These are phyloP conservation scores for Stictonetta naevosa DNA, from an alignment of 2,113 vertebrate genomes.

Conservation along the genomic window DNA sequence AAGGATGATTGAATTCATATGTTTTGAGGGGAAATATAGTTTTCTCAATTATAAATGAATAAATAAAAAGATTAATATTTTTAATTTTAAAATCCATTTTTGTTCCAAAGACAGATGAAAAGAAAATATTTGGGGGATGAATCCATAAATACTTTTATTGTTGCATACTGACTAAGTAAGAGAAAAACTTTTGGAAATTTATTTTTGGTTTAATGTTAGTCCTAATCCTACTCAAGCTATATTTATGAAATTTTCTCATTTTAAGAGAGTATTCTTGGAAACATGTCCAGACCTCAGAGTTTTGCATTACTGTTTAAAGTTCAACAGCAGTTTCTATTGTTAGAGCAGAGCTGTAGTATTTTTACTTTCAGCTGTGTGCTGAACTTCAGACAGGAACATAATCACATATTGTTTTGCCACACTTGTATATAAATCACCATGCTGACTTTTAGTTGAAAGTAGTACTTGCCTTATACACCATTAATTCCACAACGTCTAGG, in stretches of 20 bases:
- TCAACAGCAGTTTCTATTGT: neutral
- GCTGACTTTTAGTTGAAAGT: neutral
- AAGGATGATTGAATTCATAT: neutral
- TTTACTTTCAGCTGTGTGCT: neutral
- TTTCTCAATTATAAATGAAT: neutral
- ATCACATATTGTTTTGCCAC: neutral
- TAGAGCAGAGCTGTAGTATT: neutral
- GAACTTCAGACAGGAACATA: neutral
- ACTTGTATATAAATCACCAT: neutral
- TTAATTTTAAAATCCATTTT: neutral
- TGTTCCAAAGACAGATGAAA: neutral
- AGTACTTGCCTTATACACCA: neutral
- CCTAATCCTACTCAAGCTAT: neutral
- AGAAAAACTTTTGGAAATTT: neutral
- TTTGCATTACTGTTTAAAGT: neutral
- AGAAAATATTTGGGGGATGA: neutral
- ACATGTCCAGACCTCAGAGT: neutral
- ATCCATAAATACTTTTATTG: neutral
- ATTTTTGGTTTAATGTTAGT: neutral
- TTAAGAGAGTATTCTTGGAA: neutral
- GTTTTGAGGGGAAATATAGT: neutral
- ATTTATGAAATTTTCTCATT: neutral
- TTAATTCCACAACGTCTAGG: neutral
- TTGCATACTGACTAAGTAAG: neutral
- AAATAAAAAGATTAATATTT: neutral